These are phyloP conservation scores for Diaprepes abbreviatus DNA, from an alignment of 2,888 invertebrate species.

Conservation along the genomic window DNA sequence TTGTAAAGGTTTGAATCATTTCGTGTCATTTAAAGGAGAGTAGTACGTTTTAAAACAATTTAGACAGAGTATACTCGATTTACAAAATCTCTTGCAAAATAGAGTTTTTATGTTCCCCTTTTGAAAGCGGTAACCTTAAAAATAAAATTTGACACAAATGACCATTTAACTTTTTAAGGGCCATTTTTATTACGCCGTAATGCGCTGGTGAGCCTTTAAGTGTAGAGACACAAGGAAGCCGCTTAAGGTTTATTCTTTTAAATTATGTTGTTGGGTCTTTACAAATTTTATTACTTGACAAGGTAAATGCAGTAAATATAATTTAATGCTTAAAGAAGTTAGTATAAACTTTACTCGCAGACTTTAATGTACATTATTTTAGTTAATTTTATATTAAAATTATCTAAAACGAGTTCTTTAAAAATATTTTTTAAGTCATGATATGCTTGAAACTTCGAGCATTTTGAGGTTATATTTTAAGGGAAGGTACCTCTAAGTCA, in stretches of 20 bases:
- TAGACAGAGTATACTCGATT: too few species aligned
- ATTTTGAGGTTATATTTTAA: too few species aligned
- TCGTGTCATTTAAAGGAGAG: too few species aligned
- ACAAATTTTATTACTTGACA: conserved; percentile 11
- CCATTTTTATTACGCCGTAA: conserved; percentile 2
- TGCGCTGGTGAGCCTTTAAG: conserved; percentile 2
- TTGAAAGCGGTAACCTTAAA: conserved; percentile 6
- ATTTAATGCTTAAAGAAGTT: not conserved
- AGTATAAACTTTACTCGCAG: not conserved
- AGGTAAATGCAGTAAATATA: conserved; percentile 1
- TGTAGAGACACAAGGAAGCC: not conserved
- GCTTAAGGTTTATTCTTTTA: not conserved
- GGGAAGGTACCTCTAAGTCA: too few species aligned
- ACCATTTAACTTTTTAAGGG: conserved; percentile 11
- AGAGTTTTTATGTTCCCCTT: conserved; percentile 6
- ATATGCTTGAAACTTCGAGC: too few species aligned
- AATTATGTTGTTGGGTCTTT: conserved; percentile 17
- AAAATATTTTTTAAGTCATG: too few species aligned
- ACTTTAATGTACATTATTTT: too few species aligned
- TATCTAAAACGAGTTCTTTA: too few species aligned
- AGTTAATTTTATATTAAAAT: too few species aligned
- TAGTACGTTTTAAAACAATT: too few species aligned
- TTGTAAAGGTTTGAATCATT: too few species aligned
- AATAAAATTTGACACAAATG: conserved; percentile 5
- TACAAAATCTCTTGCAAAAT: not conserved